These are phyloP conservation scores for Melieria omissa DNA, from an alignment of 2,888 invertebrate species.

Conservation along the genomic window DNA sequence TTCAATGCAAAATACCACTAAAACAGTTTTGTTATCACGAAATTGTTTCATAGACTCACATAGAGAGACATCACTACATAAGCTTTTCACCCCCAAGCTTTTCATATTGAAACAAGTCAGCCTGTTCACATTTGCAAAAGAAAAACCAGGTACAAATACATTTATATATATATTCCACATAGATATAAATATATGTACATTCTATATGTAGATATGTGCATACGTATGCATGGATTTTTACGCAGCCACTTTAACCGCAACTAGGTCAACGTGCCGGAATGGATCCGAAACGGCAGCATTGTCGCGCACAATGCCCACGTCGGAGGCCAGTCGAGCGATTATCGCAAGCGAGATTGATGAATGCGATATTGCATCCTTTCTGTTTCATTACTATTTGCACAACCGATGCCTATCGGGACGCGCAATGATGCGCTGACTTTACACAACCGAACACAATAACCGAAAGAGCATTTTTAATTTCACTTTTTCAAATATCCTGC, in stretches of 20 bases:
- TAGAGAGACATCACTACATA: too few relatives aligned
- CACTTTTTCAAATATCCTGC: conserved; percentile 18
- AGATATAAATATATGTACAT: background rate
- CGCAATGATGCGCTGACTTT: background rate
- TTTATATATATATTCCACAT: too few relatives aligned
- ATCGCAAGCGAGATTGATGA: conserved; percentile 27
- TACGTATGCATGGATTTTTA: background rate
- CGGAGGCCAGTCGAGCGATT: conserved; percentile 18
- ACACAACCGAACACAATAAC: background rate
- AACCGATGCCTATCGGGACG: conserved; percentile 25
- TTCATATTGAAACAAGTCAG: background rate
- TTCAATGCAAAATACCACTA: too few relatives aligned
- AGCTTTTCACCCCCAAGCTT: too few relatives aligned
- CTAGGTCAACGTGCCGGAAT: conserved; percentile 26
- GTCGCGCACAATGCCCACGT: background rate
- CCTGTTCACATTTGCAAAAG: background rate
- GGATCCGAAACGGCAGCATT: conserved; percentile 12
- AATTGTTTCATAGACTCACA: too few relatives aligned
- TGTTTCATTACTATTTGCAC: conserved; percentile 18
- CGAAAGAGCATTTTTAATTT: conserved; percentile 15
- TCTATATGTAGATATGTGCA: background rate
- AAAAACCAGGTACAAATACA: background rate
- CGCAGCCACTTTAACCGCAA: background rate
- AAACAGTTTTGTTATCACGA: too few relatives aligned
- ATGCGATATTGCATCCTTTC: conserved; percentile 29